Percentiles rank a stretch among this genome's conserved stretches.
phyloP scores from a whole-genome alignment of 2,888 invertebrate species.

The Folsomia manolachei region DNA sequence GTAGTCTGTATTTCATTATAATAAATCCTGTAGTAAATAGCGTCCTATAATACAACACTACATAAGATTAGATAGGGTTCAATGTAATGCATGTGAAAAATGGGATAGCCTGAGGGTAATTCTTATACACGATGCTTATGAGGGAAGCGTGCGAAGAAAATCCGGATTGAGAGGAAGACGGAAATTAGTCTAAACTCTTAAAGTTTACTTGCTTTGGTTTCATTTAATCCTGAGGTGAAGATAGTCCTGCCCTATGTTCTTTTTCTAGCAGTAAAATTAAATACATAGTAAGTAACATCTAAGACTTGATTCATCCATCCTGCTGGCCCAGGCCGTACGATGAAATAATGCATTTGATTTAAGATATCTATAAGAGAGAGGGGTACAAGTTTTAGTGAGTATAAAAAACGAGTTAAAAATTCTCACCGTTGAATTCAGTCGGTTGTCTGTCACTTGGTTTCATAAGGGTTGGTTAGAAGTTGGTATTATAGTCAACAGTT shows the following conservation, averaged over 20 bases:
- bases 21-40: too few species aligned
- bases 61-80: constrained; percentile 18
- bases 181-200: constrained; percentile 46
- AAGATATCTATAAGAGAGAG: background rate
- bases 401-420: constrained; percentile 10
- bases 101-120: constrained; percentile 16
- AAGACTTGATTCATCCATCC: background rate
- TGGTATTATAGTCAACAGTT: background rate
- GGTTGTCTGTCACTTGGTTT: background rate
- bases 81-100: constrained; percentile 33
- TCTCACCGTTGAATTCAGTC: constrained; percentile 11
- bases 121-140: constrained; percentile 15
- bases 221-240: background rate
- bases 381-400: background rate
- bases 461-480: background rate
- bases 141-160: constrained; percentile 51
- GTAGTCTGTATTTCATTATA: too few species aligned
- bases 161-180: constrained; percentile 51
- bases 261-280: background rate
- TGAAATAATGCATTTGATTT: too few species aligned
- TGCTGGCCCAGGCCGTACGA: background rate
- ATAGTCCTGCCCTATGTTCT: background rate
- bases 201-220: background rate
- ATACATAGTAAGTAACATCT: background rate
- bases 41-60: too few species aligned